Conservation (phyloP, 2,797 vertebrate genomes). For the Poeciliopsis paucimaculata region DNA sequence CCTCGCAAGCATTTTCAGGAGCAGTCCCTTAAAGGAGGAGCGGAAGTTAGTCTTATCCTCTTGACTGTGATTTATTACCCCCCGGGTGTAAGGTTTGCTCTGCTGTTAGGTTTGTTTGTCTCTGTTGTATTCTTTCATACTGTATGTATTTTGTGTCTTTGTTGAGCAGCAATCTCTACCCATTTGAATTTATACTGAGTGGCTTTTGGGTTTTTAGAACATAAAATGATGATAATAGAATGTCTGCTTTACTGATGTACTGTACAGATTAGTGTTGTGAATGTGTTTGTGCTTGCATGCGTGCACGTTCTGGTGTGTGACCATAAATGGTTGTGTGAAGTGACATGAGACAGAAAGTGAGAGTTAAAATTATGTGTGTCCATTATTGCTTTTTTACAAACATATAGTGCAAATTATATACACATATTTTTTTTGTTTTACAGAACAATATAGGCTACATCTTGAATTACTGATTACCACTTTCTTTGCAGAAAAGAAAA, state of each 20-base stretch:
- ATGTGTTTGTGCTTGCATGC: neutral
- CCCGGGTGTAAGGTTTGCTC: slow-evolving; percentile 39
- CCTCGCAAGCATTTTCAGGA: slow-evolving; percentile 65
- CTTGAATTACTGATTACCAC: slow-evolving; percentile 62
- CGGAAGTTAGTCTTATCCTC: slow-evolving; percentile 51
- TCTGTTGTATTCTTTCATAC: slow-evolving; percentile 33
- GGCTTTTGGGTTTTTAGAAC: slow-evolving; percentile 22
- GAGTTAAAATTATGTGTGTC: slow-evolving; percentile 45
- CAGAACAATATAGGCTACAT: slow-evolving; percentile 45
- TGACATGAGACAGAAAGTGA: slow-evolving; percentile 52
- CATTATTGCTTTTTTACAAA: slow-evolving; percentile 45
- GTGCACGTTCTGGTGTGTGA: neutral
- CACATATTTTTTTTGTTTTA: slow-evolving; percentile 63
- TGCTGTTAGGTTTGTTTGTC: slow-evolving; percentile 60
- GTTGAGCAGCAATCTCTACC: slow-evolving; percentile 48
- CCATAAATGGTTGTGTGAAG: slow-evolving; percentile 4
- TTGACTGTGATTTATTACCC: slow-evolving; percentile 71
- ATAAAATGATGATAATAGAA: slow-evolving; percentile 19
- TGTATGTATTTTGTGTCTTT: slow-evolving; percentile 44
- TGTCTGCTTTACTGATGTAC: slow-evolving; percentile 32
- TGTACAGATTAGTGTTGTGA: slow-evolving; percentile 26
- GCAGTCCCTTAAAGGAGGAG: slow-evolving; percentile 36
- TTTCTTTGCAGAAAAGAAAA: slow-evolving; percentile 38
- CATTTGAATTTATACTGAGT: slow-evolving; percentile 46
- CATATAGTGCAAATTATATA: slow-evolving; percentile 45